Evolutionary conservation across 1,140 invertebrate species (phyloP).

Genomic region (Leptinotarsa defecta): DNA sequence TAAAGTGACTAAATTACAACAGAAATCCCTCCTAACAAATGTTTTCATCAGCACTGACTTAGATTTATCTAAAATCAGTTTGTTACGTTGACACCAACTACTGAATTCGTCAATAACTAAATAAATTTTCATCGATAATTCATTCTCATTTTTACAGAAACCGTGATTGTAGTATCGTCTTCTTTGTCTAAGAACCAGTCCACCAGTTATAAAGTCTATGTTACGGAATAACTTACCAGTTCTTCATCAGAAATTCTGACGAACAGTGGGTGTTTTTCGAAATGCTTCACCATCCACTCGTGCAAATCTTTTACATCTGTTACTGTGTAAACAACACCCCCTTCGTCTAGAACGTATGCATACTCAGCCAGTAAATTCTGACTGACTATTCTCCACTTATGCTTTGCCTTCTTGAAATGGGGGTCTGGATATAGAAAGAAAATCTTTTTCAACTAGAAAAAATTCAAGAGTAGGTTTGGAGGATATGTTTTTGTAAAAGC

Average conservation of each 20-base stretch:
- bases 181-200: too few relatives aligned
- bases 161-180: too few relatives aligned
- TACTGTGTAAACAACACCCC: conserved; percentile 91
- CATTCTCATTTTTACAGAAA: too few relatives aligned
- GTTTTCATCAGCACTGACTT: too few relatives aligned
- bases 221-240: conserved; percentile 63
- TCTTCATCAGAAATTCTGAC: conserved; percentile 73
- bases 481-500: background rate
- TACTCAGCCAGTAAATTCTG: conserved; percentile 92
- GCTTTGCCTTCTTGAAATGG: conserved; percentile 98
- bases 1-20: too few relatives aligned
- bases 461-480: background rate
- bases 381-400: conserved; percentile 99
- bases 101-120: too few relatives aligned
- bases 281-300: conserved; percentile 96
- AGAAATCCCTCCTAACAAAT: too few relatives aligned
- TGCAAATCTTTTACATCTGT: conserved; percentile 98
- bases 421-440: conserved; percentile 99
- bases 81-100: too few relatives aligned
- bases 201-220: too few relatives aligned
- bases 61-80: too few relatives aligned
- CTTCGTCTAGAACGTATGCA: conserved; percentile 87
- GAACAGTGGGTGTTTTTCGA: conserved; percentile 91
- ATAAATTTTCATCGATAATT: too few relatives aligned
- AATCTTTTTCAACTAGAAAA: conserved; percentile 90